Evolutionary conservation across 2,888 invertebrate species (phyloP), one percentile per base, ranked within the genome.

Genomic region (Dioctria rufipes): DNA sequence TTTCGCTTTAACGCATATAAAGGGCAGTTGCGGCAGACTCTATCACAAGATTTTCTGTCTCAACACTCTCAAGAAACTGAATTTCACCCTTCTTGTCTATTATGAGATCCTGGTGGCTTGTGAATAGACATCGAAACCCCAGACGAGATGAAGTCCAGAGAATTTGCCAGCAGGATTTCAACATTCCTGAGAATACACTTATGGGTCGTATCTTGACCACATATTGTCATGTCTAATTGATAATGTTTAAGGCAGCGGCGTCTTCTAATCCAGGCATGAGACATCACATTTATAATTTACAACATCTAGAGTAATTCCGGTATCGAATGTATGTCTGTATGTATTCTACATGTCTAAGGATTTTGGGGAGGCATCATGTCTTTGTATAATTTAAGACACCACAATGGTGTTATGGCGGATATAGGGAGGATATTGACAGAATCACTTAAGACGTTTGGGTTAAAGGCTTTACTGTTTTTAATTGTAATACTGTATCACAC

Each of bases 151-250:
- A 63, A 63, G 46, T 63, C 46, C 73, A 42, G 42, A 75, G 46
- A 60, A 42, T 60, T 25, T 77, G 49, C 63, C 49, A 63, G 42
- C 46, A 63, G 63, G 63, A 63, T 77, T 77, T 61, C 49, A 3
- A 37, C 77, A 77, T 61, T 63, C 63, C 63, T 77, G 61, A 63
- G 63, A 49, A 78, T 51, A 67, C 58, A 42, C 54, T 54, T 77
- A 63, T 43, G 66, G 66, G 43, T 43, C 58, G 9, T 37, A 78
- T 66, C 66, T 78, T 78, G 66, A 66, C 78, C 78, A 78, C 78
- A 78, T 67, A 78, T 66, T 67, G 66, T 66, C 66, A 42, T 78
- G 67, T 78, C 51, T 78, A 78, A 78, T 78, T 78, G 78, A 78
- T 78, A 66, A 67, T 66, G 66, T 67, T 78, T 78, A 43, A 25